Percentiles rank a stretch among this genome's conserved stretches.
phyloP scores from a whole-genome alignment of 2,888 invertebrate species.

The Drosophila rellima region DNA sequence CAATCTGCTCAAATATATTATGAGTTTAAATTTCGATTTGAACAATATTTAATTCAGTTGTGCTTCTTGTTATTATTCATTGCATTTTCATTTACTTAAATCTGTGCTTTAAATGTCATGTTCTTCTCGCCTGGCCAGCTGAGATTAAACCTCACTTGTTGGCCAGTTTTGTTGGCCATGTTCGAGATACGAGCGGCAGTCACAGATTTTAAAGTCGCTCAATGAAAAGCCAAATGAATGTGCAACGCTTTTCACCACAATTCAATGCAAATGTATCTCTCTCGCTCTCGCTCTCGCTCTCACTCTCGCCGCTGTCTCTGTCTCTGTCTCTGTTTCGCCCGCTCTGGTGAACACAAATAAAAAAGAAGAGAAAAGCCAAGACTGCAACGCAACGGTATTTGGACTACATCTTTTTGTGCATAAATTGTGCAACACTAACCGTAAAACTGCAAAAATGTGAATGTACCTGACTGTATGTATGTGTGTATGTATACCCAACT shows the following conservation, averaged over 20 bases:
- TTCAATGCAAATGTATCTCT: slow-evolving; percentile 46
- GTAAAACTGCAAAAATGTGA: slow-evolving; percentile 67
- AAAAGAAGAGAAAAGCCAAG: slow-evolving; percentile 19
- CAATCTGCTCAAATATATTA: background rate
- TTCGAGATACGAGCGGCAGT: slow-evolving; percentile 30
- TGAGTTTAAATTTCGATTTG: background rate
- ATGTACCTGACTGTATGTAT: slow-evolving; percentile 42
- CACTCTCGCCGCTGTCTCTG: background rate
- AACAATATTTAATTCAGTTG: background rate
- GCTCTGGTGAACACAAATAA: slow-evolving; percentile 3
- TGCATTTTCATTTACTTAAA: slow-evolving; percentile 17
- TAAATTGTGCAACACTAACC: slow-evolving; percentile 77
- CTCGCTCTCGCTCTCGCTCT: background rate
- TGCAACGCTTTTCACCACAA: slow-evolving; percentile 64
- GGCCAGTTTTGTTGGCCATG: slow-evolving; percentile 48
- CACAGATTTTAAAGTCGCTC: slow-evolving; percentile 42
- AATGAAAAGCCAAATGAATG: slow-evolving; percentile 51
- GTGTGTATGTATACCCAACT: slow-evolving; percentile 24
- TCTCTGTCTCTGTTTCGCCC: slow-evolving; percentile 4
- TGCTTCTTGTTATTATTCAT: slow-evolving; percentile 7
- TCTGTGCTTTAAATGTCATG: slow-evolving; percentile 27
- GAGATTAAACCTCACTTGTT: slow-evolving; percentile 51
- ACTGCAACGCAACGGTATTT: slow-evolving; percentile 16
- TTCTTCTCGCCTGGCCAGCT: slow-evolving; percentile 11
- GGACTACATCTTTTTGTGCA: slow-evolving; percentile 54